phyloP scores from a whole-genome alignment of 2,113 vertebrate genomes.

The Trichechus manatus region DNA sequence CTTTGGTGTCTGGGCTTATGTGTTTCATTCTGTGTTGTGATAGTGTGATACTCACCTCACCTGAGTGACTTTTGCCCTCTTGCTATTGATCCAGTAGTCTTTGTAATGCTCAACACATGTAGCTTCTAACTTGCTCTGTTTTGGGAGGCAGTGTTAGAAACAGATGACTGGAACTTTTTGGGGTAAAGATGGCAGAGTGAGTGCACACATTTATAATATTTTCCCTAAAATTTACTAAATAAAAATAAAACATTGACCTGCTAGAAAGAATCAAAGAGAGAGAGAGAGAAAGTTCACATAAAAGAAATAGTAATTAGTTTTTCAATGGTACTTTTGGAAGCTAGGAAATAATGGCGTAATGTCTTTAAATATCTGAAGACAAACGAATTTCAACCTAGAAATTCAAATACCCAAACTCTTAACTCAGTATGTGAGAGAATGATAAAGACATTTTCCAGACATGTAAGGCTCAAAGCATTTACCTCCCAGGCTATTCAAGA shows the following conservation, averaged over 20 bases:
- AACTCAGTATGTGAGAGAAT: neutral
- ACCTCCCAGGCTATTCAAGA: neutral
- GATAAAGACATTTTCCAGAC: neutral
- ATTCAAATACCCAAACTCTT: neutral
- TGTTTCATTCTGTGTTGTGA: neutral
- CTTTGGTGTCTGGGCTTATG: neutral
- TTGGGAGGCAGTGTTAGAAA: accelerated
- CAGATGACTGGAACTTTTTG: neutral
- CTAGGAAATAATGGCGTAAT: neutral
- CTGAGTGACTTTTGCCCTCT: neutral
- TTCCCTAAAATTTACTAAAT: neutral
- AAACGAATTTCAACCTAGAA: neutral
- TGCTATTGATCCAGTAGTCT: neutral
- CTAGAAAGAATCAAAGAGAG: neutral
- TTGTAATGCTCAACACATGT: neutral
- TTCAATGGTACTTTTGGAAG: neutral
- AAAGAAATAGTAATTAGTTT: neutral
- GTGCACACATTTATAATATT: neutral
- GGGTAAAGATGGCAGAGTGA: neutral
- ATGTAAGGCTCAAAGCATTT: neutral
- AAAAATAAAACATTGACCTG: constrained; percentile 29
- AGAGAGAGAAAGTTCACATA: neutral
- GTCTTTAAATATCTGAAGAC: constrained; percentile 6
- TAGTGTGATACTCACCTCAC: neutral
- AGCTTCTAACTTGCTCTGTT: neutral